Evolutionary conservation across 2,888 invertebrate genomes (phyloP), one percentile per base, ranked within the genome.

Genomic region (Scaptomyza polygonia): DNA sequence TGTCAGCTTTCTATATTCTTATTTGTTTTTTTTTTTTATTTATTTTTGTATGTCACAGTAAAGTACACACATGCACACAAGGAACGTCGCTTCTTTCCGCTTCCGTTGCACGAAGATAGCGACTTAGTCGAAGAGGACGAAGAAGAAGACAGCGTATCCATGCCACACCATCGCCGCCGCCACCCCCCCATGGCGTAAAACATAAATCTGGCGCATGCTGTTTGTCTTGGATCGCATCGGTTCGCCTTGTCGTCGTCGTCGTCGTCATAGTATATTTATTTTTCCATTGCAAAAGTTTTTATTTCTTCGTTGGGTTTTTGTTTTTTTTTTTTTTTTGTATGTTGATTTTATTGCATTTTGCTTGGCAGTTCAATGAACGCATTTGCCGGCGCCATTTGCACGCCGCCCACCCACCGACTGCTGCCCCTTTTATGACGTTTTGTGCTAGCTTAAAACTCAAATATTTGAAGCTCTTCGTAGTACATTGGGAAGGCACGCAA

Each of bases 291-390:
- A 72, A 16, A 39, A 47, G 51, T 9, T 39, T 63, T 51, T 62
- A 58, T 72, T 51, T 56, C 21, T 55, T 48, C 72, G 29, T 54
- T 53, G 48, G 29, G 29, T 27, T 30, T 58, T n/a, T n/a, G n/a
- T n/a, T n/a, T n/a, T n/a, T n/a, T n/a, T n/a, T n/a, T n/a, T n/a
- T n/a, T n/a, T n/a, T 25, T 25, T 25, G 2, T 14, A 14, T 36
- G 55, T 61, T 72, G 74, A 79, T 83, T 82, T 82, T 82, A 82
- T 79, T 82, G 79, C 84, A 84, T 64, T 67, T 64, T 8, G 7
- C 77, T 63, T 54, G 68, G 63, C 63, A 84, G 82, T 83, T 83
- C 82, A 83, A 82, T 79, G 82, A 84, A 83, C 82, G 82, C 84
- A 81, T 83, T 84, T 84, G 78, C 68, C 70, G 82, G 84, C 84